Evolutionary conservation across 1,140 invertebrate genomes (phyloP).

Genomic region (Cyphomyrmex costatus): DNA sequence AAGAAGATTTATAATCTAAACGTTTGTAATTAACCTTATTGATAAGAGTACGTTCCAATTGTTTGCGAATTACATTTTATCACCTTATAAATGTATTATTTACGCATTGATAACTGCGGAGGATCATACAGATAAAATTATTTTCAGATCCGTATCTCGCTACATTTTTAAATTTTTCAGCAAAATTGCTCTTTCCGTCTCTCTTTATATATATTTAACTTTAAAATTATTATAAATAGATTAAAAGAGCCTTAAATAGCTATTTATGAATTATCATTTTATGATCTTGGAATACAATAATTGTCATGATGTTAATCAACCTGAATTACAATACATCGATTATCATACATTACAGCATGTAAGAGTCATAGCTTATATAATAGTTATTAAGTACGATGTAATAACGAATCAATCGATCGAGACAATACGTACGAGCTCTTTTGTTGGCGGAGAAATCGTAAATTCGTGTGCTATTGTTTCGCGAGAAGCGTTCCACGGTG

Average conservation of each 20-base stretch:
- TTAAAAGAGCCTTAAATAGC: not conserved
- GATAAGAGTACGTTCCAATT: no score
- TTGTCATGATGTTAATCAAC: not conserved
- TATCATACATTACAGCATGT: not conserved
- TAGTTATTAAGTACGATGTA: constrained; percentile 4
- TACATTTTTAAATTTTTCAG: no score
- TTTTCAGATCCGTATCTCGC: no score
- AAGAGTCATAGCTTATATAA: not conserved
- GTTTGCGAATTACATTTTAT: no score
- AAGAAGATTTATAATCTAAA: no score
- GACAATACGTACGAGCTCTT: constrained; percentile 13
- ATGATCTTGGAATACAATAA: not conserved
- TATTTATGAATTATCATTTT: constrained; percentile 1
- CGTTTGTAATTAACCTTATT: no score
- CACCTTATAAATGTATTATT: no score
- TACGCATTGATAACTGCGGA: no score
- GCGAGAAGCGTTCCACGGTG: constrained; percentile 14
- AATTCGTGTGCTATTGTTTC: constrained; percentile 22
- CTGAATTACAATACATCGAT: not conserved
- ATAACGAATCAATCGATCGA: constrained; percentile 36
- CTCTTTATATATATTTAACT: no score
- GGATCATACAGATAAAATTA: no score
- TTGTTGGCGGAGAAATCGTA: constrained; percentile 33
- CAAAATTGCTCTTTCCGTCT: no score
- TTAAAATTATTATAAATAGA: not conserved